Conservation (phyloP, 30 jellyfish, hydroid and myxozoan species). For the Pelagia noctiluca region DNA sequence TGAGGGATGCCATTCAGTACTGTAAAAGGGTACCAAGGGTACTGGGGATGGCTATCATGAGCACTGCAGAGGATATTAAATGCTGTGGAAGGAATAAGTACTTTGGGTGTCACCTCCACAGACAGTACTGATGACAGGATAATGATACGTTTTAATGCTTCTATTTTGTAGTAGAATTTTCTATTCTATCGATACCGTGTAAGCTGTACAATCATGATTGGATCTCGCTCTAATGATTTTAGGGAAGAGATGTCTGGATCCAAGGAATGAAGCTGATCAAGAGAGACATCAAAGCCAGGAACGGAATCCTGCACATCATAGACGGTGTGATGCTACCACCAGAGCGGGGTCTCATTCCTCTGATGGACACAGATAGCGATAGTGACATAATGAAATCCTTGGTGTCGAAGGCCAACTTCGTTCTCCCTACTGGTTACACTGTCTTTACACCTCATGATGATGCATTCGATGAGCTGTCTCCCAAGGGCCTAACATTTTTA, state of each 20-base stretch:
- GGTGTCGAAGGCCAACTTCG: not conserved
- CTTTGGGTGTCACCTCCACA: no score
- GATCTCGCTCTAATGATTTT: no score
- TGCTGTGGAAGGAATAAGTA: no score
- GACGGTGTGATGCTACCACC: conserved; percentile 59
- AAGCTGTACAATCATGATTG: no score
- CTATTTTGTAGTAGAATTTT: no score
- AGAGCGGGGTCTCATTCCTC: not conserved
- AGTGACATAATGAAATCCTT: conserved; percentile 1
- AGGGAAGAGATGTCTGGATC: conserved; percentile 42
- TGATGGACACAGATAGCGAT: not conserved
- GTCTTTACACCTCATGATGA: conserved; percentile 16
- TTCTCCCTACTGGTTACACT: conserved; percentile 24
- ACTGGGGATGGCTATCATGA: no score
- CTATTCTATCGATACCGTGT: no score
- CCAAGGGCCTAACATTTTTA: not conserved
- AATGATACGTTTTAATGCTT: no score
- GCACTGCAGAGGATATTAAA: no score
- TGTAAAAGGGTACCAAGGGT: no score
- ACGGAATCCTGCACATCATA: conserved; percentile 43
- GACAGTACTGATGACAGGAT: no score
- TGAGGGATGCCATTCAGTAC: no score
- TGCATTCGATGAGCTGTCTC: conserved; percentile 3
- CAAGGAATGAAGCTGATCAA: conserved; percentile 41
- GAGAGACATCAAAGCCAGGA: conserved; percentile 18